These are phyloP conservation scores for Nebria salina DNA, from an alignment of 2,888 invertebrate genomes.

Conservation along the genomic window DNA sequence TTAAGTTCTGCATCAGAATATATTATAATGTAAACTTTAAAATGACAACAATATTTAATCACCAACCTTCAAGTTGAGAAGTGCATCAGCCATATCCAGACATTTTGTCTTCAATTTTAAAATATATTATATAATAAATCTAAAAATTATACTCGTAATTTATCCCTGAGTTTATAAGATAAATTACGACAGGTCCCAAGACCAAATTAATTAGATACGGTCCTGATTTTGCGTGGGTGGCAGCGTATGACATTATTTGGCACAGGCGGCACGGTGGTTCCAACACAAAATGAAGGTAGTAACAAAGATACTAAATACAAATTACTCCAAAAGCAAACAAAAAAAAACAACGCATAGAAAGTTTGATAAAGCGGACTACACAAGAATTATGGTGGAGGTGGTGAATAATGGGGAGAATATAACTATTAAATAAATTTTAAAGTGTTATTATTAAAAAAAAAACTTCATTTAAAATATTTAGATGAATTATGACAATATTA, in stretches of 20 bases:
- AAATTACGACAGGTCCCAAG: background rate
- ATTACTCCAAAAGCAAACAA: conserved; percentile 13
- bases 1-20: too few relatives aligned
- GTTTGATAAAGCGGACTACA: conserved; percentile 16
- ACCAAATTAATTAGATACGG: conserved; percentile 21
- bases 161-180: background rate
- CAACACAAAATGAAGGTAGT: conserved; percentile 1
- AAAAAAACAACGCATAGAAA: conserved; percentile 12
- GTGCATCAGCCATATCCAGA: background rate
- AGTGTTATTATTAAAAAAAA: too few relatives aligned
- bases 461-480: too few relatives aligned
- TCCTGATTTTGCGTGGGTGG: conserved; percentile 24
- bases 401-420: background rate
- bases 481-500: too few relatives aligned
- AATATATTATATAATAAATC: background rate
- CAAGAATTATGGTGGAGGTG: conserved; percentile 3
- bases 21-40: too few relatives aligned
- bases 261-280: background rate
- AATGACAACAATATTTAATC: background rate
- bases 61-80: background rate
- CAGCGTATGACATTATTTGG: background rate
- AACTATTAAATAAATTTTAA: too few relatives aligned
- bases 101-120: background rate
- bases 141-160: background rate
- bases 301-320: conserved; percentile 10